Evolutionary conservation across 2,888 invertebrate genomes (phyloP), one percentile per base, ranked within the genome.

Genomic region (Andrena camellia): DNA sequence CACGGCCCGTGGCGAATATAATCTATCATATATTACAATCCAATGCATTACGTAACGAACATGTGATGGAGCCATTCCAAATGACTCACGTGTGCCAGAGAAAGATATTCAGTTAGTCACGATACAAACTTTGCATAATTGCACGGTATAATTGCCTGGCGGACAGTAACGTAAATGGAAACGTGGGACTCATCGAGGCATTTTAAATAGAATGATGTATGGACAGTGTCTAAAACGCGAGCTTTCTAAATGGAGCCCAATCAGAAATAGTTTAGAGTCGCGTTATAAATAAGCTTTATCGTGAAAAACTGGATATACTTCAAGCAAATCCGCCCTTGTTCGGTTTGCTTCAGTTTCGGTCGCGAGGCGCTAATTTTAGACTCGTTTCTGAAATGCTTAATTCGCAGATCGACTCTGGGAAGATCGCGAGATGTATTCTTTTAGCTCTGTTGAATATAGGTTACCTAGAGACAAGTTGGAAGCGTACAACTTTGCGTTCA

Each of bases 291-390:
- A 62, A 42, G 42, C 42, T 42, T 17, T 4, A 42, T 42, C 42
- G 42, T 42, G 42, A 42, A 42, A 42, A 69, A 68, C 69, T 33
- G 52, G 66, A 66, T 48, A 66, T 66, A 17, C 20, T 74, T 59
- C 17, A 20, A 66, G 20, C 20, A 66, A 75, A 69, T 68, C 54
- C 52, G 54, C 76, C 69, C 63, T 71, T 71, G 64, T 64, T 77
- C 71, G 48, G 33, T 66, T 77, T 72, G 48, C 59, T 67, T 78
- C 64, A 35, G 60, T 60, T 67, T 35, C 23, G 29, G 54, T 31
- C 29, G 31, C 48, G 17, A 29, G 23, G 29, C n/a, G 23, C 48
- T 78, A 73, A 73, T 73, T 67, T 78, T 73, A 29, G 74, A 78
- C 17, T 50, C 29, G 26, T 13, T 52, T 67, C 17, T 52, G 66